These are phyloP conservation scores for Chrysogorgia sp. DNA, from an alignment of 92 coral and sea anemone species.

Conservation along the genomic window DNA sequence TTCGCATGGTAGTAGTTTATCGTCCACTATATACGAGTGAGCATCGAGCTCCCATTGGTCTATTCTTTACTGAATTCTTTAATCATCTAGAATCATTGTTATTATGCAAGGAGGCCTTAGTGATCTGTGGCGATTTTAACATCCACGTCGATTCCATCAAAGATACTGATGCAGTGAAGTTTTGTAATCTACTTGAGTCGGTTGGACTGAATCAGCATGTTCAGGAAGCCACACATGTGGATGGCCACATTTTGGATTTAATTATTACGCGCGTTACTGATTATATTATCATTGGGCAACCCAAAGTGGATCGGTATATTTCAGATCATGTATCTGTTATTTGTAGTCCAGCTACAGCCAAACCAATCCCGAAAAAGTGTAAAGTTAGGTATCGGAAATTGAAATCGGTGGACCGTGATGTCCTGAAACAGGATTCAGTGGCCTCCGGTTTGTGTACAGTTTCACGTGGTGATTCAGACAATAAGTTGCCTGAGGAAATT, in stretches of 20 bases:
- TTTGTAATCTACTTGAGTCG: background rate
- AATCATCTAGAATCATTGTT: background rate
- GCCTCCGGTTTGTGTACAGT: conserved; percentile 35
- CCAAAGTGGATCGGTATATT: conserved; percentile 23
- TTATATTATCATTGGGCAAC: background rate
- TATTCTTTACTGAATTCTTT: conserved; percentile 5
- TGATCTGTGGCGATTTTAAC: conserved; percentile 14
- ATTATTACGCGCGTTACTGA: conserved; percentile 18
- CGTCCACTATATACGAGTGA: conserved; percentile 13
- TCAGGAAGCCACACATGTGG: background rate
- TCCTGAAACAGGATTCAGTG: conserved; percentile 29
- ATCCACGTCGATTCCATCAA: background rate
- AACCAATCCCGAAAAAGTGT: conserved; percentile 25
- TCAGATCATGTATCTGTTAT: conserved; percentile 60
- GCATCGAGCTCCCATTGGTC: background rate
- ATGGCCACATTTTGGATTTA: conserved; percentile 23
- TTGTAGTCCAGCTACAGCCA: conserved; percentile 20
- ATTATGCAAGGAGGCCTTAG: conserved; percentile 6
- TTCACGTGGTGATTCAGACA: conserved; percentile 15
- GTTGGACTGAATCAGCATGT: background rate
- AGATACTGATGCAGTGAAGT: background rate
- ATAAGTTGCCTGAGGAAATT: background rate
- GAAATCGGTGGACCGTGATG: conserved; percentile 41
- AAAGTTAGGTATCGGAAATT: conserved; percentile 38
- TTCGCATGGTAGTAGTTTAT: conserved; percentile 9